These are phyloP conservation scores for Phalacrocorax aristotelis DNA, from an alignment of 2,113 vertebrate genomes.

Conservation along the genomic window DNA sequence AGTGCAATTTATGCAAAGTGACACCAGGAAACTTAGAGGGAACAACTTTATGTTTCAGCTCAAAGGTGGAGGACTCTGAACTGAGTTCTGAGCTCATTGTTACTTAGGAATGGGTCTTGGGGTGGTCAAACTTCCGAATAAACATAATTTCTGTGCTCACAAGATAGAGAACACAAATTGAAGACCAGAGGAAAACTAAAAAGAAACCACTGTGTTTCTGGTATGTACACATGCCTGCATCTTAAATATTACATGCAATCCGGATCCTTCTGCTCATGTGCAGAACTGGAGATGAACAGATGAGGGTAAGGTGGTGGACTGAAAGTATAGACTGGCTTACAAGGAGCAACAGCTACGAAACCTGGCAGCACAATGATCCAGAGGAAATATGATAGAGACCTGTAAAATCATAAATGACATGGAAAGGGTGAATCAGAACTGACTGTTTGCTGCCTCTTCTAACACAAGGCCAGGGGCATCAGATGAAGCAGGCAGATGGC, in stretches of 20 bases:
- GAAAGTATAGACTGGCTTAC: background rate
- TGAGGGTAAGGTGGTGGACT: background rate
- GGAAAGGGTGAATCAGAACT: conserved; percentile 37
- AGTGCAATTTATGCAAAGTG: background rate
- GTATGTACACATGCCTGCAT: background rate
- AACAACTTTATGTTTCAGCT: background rate
- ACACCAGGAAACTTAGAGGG: background rate
- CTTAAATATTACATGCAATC: background rate
- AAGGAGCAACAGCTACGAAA: background rate
- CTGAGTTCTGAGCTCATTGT: background rate
- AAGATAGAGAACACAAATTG: background rate
- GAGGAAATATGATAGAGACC: background rate
- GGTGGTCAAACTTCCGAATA: background rate
- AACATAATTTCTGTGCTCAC: background rate
- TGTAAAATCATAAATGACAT: background rate
- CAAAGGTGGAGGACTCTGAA: background rate
- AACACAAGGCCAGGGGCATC: background rate
- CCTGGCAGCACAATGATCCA: background rate
- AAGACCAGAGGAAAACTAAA: background rate
- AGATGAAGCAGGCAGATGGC: conserved; percentile 46
- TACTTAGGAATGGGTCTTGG: background rate
- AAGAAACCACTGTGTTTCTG: background rate
- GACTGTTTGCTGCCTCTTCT: background rate
- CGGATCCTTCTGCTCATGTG: background rate
- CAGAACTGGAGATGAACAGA: background rate